A percentile compares a stretch with the other conserved stretches of the same genome.
Evolutionary conservation across 2,888 invertebrate species (phyloP).

Genomic region (Cryptophagus acutangulus): DNA sequence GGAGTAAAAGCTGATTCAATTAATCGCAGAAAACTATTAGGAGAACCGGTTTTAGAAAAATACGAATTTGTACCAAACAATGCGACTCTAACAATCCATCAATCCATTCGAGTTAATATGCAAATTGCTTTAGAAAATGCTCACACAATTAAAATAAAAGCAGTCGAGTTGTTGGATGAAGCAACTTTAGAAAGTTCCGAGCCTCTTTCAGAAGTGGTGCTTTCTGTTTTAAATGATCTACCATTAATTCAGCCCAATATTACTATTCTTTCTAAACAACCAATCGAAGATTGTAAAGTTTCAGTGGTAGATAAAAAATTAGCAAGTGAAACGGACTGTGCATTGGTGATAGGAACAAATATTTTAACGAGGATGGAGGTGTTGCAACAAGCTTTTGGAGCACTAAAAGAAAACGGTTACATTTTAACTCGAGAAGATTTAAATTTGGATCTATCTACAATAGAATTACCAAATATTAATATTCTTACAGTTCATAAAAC

Average conservation of each 20-base stretch:
- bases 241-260: constrained; percentile 67
- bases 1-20: constrained; percentile 75
- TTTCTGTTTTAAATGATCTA: constrained; percentile 59
- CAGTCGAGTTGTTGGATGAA: constrained; percentile 32
- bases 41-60: constrained; percentile 72
- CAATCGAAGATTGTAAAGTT: constrained; percentile 44
- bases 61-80: constrained; percentile 66
- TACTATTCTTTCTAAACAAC: constrained; percentile 51
- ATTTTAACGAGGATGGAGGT: constrained; percentile 48
- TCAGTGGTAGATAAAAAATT: constrained; percentile 60
- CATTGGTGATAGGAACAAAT: constrained; percentile 37
- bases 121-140: constrained; percentile 71
- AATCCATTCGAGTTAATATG: constrained; percentile 55
- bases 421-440: constrained; percentile 57
- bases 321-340: constrained; percentile 33
- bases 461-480: too few relatives aligned
- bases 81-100: constrained; percentile 23
- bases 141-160: constrained; percentile 50
- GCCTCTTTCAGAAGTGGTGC: constrained; percentile 54
- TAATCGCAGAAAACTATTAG: constrained; percentile 61
- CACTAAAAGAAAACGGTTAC: constrained; percentile 54
- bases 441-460: constrained; percentile 28
- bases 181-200: constrained; percentile 38
- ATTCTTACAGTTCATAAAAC: constrained; percentile 51
- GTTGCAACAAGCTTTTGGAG: constrained; percentile 17